These are phyloP conservation scores for Fregetta grallaria DNA, from an alignment of 2,113 vertebrate species.

Conservation along the genomic window DNA sequence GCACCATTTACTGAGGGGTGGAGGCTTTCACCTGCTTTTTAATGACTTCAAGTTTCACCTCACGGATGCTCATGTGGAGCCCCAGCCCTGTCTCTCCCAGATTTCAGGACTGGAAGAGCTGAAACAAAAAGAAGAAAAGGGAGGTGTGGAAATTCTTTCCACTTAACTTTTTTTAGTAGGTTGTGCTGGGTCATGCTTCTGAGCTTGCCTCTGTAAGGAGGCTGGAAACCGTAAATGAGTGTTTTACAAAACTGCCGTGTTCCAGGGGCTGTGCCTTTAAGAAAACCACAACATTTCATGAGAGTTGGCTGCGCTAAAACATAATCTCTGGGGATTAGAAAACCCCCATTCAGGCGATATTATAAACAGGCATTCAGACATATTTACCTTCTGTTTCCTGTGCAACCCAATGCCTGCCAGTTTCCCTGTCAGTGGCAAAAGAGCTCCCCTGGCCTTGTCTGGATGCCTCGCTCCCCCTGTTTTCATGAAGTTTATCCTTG, in stretches of 20 bases:
- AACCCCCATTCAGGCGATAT: background rate
- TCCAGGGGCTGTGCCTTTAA: conserved; percentile 29
- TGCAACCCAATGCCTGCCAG: conserved; percentile 11
- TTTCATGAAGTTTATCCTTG: background rate
- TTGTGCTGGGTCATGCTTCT: background rate
- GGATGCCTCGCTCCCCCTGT: background rate
- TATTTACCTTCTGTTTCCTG: conserved; percentile 57
- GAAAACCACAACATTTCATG: background rate
- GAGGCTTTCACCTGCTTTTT: background rate
- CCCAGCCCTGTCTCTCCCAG: background rate
- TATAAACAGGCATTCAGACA: conserved; percentile 39
- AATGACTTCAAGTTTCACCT: background rate
- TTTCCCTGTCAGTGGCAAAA: background rate
- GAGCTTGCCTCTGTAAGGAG: background rate
- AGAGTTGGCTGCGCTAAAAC: background rate
- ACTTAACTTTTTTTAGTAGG: background rate
- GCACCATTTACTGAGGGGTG: background rate
- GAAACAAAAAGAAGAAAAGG: background rate
- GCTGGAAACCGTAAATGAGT: background rate
- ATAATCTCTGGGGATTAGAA: conserved; percentile 19
- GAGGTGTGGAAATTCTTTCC: background rate
- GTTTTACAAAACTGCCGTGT: background rate
- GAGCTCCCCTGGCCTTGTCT: background rate
- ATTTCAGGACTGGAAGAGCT: background rate
- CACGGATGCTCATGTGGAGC: accelerated